A percentile compares a stretch with the other conserved stretches of the same genome.
These are phyloP conservation scores for Strongylocentrotus purpuratus DNA, from an alignment of 35 echinoderm and acorn worm genomes.

Conservation along the genomic window DNA sequence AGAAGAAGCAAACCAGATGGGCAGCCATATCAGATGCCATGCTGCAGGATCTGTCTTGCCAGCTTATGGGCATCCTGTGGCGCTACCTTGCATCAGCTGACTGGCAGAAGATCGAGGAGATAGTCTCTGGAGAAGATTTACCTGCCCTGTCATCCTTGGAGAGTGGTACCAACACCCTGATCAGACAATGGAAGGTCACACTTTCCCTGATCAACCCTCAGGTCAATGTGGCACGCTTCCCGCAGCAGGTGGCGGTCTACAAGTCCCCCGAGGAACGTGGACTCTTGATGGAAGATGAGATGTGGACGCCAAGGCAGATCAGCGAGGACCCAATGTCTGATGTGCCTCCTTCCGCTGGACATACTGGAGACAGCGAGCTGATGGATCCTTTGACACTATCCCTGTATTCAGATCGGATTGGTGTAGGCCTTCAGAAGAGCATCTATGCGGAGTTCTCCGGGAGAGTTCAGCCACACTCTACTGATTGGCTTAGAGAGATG, in stretches of 20 bases:
- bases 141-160: slow-evolving; percentile 78
- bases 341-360: background rate
- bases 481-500: slow-evolving; percentile 6
- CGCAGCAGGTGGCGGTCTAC: slow-evolving; percentile 24
- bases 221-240: slow-evolving; percentile 30
- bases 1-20: slow-evolving; percentile 72
- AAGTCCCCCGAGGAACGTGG: slow-evolving; percentile 31
- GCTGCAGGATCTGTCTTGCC: slow-evolving; percentile 85
- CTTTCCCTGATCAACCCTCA: slow-evolving; percentile 73
- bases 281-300: slow-evolving; percentile 38
- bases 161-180: slow-evolving; percentile 77
- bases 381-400: slow-evolving; percentile 31
- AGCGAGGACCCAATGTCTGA: slow-evolving; percentile 33
- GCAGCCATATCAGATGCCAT: slow-evolving; percentile 65
- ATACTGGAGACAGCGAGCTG: slow-evolving; percentile 32
- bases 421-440: slow-evolving; percentile 54
- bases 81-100: slow-evolving; percentile 69
- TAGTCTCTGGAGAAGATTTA: slow-evolving; percentile 59
- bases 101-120: slow-evolving; percentile 70
- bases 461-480: background rate
- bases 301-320: slow-evolving; percentile 25
- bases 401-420: slow-evolving; percentile 35
- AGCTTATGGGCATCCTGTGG: slow-evolving; percentile 79
- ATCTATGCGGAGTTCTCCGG: slow-evolving; percentile 92
- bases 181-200: slow-evolving; percentile 95